These are phyloP conservation scores for Scaptodrosophila lebanonensis DNA, from an alignment of 1,140 invertebrate genomes.

Conservation along the genomic window DNA sequence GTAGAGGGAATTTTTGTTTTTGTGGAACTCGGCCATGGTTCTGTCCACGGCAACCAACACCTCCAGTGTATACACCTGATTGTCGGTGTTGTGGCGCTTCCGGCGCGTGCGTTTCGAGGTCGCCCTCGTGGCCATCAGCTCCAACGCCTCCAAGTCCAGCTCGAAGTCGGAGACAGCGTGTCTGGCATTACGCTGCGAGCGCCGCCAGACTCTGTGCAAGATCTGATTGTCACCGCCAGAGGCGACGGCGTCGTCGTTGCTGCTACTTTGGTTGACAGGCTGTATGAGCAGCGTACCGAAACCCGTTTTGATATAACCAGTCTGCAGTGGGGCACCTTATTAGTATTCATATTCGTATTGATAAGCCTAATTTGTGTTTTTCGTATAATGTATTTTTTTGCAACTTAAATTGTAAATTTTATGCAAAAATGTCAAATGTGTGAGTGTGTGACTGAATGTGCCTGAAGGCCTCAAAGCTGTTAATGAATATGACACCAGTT, in stretches of 20 bases:
- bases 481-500: constrained; percentile 23
- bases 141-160: constrained; percentile 10
- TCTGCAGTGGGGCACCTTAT: constrained; percentile 77
- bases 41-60: constrained; percentile 88
- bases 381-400: not conserved
- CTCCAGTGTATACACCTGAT: constrained; percentile 85
- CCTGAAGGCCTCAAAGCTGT: constrained; percentile 39
- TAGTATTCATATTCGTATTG: constrained; percentile 68
- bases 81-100: constrained; percentile 74
- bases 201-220: constrained; percentile 58
- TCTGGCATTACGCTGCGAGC: constrained; percentile 29
- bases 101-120: constrained; percentile 54
- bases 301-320: constrained; percentile 82
- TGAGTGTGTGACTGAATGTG: constrained; percentile 12
- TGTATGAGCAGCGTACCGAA: constrained; percentile 82
- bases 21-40: constrained; percentile 87
- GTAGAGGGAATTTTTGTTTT: constrained; percentile 72
- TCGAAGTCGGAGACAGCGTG: constrained; percentile 23
- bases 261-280: constrained; percentile 78
- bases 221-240: constrained; percentile 69
- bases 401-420: constrained; percentile 48
- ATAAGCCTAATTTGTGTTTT: constrained; percentile 59
- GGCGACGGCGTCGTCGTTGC: constrained; percentile 62
- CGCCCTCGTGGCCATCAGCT: constrained; percentile 21
- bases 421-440: constrained; percentile 29